Percentiles rank a stretch among this genome's conserved stretches.
These are phyloP conservation scores for Gopherus evgoodei DNA, from an alignment of 2,113 vertebrate genomes.

Conservation along the genomic window DNA sequence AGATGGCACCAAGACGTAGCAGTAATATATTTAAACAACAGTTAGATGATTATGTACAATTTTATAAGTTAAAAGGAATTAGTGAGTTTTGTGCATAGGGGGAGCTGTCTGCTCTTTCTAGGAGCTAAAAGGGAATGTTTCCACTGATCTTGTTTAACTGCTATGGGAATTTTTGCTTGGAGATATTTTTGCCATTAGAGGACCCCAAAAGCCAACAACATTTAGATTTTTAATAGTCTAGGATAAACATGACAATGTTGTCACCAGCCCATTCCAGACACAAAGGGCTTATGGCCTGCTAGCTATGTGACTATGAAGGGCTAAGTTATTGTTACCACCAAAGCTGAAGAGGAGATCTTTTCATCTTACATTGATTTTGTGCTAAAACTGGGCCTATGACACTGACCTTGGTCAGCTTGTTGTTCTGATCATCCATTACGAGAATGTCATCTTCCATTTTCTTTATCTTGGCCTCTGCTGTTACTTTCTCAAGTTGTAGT, in stretches of 20 bases:
- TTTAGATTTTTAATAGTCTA: background rate
- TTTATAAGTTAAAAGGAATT: background rate
- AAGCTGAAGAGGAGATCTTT: background rate
- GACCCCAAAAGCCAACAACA: background rate
- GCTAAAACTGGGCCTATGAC: background rate
- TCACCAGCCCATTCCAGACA: background rate
- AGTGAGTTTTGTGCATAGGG: background rate
- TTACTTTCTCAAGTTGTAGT: conserved; percentile 92
- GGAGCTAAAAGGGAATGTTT: background rate
- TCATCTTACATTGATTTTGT: background rate
- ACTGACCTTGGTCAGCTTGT: conserved; percentile 89
- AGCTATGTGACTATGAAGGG: too few relatives aligned
- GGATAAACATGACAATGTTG: background rate
- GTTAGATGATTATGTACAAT: background rate
- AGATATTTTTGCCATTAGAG: background rate
- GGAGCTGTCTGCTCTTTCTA: background rate
- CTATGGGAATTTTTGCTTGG: background rate
- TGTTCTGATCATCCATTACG: conserved; percentile 93
- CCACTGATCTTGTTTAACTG: background rate
- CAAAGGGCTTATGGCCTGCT: background rate
- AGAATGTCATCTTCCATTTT: conserved; percentile 94
- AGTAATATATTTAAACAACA: background rate
- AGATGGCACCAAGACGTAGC: background rate
- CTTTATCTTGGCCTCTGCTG: conserved; percentile 91
- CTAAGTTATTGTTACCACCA: background rate